Conservation (phyloP, 1,140 invertebrate genomes). For the Temnothorax curvispinosus region DNA sequence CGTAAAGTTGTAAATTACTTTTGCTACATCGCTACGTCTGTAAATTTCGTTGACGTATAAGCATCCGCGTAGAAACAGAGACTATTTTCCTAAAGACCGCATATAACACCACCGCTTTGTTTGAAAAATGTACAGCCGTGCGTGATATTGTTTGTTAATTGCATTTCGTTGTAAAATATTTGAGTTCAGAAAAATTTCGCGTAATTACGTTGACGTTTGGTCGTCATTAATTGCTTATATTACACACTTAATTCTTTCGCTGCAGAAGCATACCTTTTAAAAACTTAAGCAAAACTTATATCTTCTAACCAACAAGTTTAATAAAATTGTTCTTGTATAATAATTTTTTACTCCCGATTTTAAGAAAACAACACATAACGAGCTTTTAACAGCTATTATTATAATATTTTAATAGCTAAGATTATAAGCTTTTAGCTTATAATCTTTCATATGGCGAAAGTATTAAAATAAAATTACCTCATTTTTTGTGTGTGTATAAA, state of each 20-base stretch:
- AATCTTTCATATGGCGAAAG: slow-evolving; percentile 7
- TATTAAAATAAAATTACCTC: slow-evolving; percentile 15
- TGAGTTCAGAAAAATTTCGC: neutral
- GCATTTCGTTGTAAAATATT: slow-evolving; percentile 6
- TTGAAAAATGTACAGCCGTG: slow-evolving; percentile 8
- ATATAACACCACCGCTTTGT: neutral
- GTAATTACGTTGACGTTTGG: slow-evolving; percentile 12
- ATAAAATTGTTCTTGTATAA: neutral
- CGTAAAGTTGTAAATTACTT: slow-evolving; percentile 46
- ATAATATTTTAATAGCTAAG: neutral
- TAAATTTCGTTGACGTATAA: slow-evolving; percentile 16
- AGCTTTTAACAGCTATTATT: no score
- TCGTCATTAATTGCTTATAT: slow-evolving; percentile 25
- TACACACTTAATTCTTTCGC: slow-evolving; percentile 39
- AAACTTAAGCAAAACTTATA: neutral
- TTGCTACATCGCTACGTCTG: neutral
- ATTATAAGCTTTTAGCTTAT: neutral
- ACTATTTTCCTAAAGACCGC: neutral
- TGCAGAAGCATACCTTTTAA: neutral
- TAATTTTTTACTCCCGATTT: neutral
- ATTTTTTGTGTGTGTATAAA: neutral
- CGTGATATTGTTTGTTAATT: slow-evolving; percentile 30
- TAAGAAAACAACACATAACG: neutral
- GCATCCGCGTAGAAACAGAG: neutral
- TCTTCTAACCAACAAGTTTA: neutral